phyloP scores from a whole-genome alignment of 2,797 vertebrate species.

The Onychomys leucogaster region DNA sequence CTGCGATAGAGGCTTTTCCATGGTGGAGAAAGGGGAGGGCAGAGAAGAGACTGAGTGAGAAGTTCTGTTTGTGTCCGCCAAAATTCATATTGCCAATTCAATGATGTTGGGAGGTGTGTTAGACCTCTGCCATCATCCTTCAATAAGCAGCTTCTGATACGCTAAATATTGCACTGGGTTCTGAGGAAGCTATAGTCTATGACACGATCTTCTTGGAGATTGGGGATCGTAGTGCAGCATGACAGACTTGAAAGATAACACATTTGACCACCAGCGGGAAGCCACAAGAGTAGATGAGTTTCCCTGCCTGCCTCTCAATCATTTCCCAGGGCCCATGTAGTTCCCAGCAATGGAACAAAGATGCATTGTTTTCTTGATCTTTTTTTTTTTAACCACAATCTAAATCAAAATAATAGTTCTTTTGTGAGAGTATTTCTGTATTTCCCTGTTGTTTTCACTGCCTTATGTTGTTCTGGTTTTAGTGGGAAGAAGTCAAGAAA shows the following conservation, averaged over 20 bases:
- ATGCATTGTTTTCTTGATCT: neutral
- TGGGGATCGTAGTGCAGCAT: neutral
- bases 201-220: neutral
- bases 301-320: neutral
- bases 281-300: neutral
- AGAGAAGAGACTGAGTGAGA: neutral
- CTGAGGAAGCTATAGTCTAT: neutral
- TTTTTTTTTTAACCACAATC: neutral
- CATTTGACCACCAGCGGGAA: neutral
- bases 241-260: neutral
- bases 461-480: conserved; percentile 43
- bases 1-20: neutral
- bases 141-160: neutral
- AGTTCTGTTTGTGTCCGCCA: neutral
- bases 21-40: neutral
- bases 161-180: neutral
- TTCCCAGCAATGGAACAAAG: conserved; percentile 1
- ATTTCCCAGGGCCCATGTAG: neutral
- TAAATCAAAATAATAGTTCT: conserved; percentile 42
- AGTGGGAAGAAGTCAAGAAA: conserved; percentile 20
- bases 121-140: neutral
- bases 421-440: conserved; percentile 43
- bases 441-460: conserved; percentile 21
- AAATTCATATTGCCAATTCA: neutral
- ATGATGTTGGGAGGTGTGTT: neutral